phyloP scores from a whole-genome alignment of 2,888 invertebrate species.

The Parnassius smintheus region DNA sequence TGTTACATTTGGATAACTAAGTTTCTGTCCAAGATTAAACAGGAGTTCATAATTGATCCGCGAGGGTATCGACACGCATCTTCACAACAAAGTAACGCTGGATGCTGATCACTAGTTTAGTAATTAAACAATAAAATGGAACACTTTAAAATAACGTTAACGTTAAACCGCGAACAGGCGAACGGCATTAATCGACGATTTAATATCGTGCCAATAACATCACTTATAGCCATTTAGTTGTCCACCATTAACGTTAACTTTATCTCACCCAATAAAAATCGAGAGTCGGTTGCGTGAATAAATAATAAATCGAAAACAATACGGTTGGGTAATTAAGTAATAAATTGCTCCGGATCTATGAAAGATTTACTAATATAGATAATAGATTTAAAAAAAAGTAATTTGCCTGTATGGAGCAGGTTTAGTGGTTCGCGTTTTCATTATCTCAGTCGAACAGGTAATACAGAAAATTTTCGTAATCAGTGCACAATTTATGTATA shows the following conservation, averaged over 20 bases:
- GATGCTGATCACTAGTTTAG: not conserved
- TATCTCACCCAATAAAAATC: conserved; percentile 53
- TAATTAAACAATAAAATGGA: not conserved
- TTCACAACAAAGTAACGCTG: not conserved
- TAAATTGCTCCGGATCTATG: conserved; percentile 46
- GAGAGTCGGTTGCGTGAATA: conserved; percentile 35
- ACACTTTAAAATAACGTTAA: conserved; percentile 2
- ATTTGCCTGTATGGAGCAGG: conserved; percentile 32
- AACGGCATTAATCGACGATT: conserved; percentile 14
- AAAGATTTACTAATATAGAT: no score
- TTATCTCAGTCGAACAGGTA: not conserved
- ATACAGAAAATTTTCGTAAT: no score
- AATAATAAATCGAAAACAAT: conserved; percentile 60
- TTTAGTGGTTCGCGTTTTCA: conserved; percentile 18
- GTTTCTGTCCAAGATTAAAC: no score
- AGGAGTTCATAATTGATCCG: no score
- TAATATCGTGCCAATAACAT: conserved; percentile 15
- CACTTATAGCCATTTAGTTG: conserved; percentile 39
- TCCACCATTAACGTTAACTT: conserved; percentile 54
- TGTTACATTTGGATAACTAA: no score
- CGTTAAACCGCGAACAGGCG: conserved; percentile 15
- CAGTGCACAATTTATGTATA: not conserved
- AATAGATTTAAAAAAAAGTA: conserved; percentile 34
- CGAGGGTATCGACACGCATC: no score
- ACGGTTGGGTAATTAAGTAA: conserved; percentile 54